These are phyloP conservation scores for Lamellibrachia columna DNA, from an alignment of 2,888 invertebrate species.

Conservation along the genomic window DNA sequence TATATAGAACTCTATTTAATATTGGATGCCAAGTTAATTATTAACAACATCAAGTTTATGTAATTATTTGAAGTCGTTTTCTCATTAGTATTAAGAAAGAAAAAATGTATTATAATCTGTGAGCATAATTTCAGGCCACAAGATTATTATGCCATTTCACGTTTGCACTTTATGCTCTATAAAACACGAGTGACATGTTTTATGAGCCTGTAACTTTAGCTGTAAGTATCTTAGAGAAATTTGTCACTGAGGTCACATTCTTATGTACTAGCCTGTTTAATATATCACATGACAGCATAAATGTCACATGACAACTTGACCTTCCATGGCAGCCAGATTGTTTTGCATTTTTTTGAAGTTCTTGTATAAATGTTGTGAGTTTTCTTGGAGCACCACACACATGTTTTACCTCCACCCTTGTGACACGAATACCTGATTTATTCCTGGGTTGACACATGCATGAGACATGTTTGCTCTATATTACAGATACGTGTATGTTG, in stretches of 20 bases:
- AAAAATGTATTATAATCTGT: not conserved
- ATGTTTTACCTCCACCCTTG: not conserved
- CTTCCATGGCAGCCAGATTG: not conserved
- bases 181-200: not conserved
- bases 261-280: not conserved
- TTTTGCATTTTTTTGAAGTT: not conserved
- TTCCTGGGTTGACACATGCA: not conserved
- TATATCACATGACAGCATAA: not conserved
- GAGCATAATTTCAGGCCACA: not conserved
- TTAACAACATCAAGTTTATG: too few species aligned
- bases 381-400: not conserved
- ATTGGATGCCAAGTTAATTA: too few species aligned
- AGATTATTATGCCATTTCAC: not conserved
- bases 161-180: not conserved
- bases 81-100: not conserved
- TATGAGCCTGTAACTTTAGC: not conserved
- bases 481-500: not conserved
- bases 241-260: not conserved
- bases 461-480: not conserved
- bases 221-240: not conserved
- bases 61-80: too few species aligned
- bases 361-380: not conserved
- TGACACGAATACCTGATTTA: not conserved
- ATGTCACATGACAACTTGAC: not conserved
- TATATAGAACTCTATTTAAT: too few species aligned